phyloP scores from a whole-genome alignment of 2,113 vertebrate species.

The Melanostigma gelatinosum region DNA sequence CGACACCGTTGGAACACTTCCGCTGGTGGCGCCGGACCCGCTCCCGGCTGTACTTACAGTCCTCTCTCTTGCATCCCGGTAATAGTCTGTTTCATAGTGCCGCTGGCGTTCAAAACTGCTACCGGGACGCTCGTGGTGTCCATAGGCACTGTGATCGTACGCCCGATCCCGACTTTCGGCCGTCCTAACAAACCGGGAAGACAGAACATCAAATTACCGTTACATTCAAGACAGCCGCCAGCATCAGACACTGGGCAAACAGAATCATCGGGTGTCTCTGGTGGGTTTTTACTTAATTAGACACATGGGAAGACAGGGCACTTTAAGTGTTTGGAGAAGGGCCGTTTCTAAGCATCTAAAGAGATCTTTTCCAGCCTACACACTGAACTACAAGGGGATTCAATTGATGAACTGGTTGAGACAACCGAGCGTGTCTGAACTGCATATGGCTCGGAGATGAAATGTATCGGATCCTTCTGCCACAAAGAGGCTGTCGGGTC shows the following conservation, averaged over 20 bases:
- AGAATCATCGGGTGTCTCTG: conserved; percentile 33
- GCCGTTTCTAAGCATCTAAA: conserved; percentile 6
- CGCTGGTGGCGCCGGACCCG: conserved; percentile 66
- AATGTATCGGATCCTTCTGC: conserved; percentile 7
- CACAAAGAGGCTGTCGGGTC: not conserved
- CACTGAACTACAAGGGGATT: not conserved
- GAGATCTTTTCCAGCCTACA: conserved; percentile 5
- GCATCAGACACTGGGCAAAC: conserved; percentile 44
- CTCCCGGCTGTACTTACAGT: conserved; percentile 86
- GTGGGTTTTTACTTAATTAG: conserved; percentile 23
- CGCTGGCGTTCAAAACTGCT: conserved; percentile 95
- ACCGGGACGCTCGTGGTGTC: conserved; percentile 97
- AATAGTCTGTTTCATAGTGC: conserved; percentile 99
- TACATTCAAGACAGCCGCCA: conserved; percentile 10
- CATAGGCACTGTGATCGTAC: conserved; percentile 99
- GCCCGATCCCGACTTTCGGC: conserved; percentile 96
- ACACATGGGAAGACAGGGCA: conserved; percentile 40
- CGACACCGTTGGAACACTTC: conserved; percentile 74
- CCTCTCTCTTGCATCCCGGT: conserved; percentile 94
- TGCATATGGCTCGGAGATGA: not conserved
- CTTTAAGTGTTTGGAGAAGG: conserved; percentile 32
- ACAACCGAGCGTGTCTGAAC: conserved; percentile 12
- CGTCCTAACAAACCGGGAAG: conserved; percentile 86
- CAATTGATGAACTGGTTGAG: conserved; percentile 1
- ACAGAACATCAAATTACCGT: conserved; percentile 62